phyloP scores from a whole-genome alignment of 2,797 vertebrate genomes.

The Mastacembelus armatus region DNA sequence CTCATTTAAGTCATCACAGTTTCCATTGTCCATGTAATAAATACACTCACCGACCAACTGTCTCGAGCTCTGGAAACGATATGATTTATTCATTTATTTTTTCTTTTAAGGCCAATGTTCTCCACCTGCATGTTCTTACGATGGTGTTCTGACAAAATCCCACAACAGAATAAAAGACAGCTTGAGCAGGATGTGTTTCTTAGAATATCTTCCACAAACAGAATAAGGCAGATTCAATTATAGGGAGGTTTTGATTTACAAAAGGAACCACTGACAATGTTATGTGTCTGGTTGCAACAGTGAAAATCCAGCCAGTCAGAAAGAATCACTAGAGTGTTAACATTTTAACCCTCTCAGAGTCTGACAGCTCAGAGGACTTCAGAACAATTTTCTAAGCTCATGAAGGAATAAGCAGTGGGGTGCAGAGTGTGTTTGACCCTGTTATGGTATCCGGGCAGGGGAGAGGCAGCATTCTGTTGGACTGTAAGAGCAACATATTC shows the following conservation, averaged over 20 bases:
- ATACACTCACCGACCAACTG: constrained; percentile 66
- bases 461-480: constrained; percentile 1
- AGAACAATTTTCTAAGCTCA: background rate
- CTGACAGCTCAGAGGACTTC: constrained; percentile 27
- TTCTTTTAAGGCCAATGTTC: constrained; percentile 51
- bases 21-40: constrained; percentile 75
- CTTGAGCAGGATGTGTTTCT: constrained; percentile 13
- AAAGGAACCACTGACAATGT: background rate
- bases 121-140: constrained; percentile 7
- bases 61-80: constrained; percentile 42
- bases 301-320: constrained; percentile 3
- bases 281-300: background rate
- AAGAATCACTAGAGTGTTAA: background rate
- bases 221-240: constrained; percentile 14
- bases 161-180: constrained; percentile 38
- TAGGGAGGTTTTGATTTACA: constrained; percentile 2
- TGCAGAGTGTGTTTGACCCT: constrained; percentile 3
- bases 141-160: constrained; percentile 22
- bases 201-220: constrained; percentile 15
- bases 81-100: background rate
- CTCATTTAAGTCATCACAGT: constrained; percentile 35
- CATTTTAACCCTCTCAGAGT: too few relatives aligned
- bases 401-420: background rate
- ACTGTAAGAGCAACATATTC: background rate
- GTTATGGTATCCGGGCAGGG: constrained; percentile 1